Evolutionary conservation across 2,888 invertebrate species (phyloP), one percentile per base, ranked within the genome.

Genomic region (Acleris literana): DNA sequence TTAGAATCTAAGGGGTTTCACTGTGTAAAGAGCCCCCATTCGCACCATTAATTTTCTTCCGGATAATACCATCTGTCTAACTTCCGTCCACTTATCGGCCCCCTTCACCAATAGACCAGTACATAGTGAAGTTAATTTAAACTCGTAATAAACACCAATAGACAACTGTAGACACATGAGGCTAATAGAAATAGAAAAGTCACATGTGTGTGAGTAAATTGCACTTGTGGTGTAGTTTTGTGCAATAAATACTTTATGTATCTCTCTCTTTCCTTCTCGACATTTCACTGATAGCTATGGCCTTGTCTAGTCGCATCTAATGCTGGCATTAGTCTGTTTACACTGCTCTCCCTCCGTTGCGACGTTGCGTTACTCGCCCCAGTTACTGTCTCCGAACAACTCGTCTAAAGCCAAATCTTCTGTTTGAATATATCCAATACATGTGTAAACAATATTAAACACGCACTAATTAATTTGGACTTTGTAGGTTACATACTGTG

Each of bases 261-360:
- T 83, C 92, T 87, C 82, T 92, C 92, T 92, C 92, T 91, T 90
- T 92, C 91, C 84, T 84, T 86, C 92, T 88, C 91, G 87, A 90
- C 92, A 92, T 92, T 92, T 92, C 90, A 91, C 90, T 90, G 92
- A 92, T 92, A 92, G 90, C 87, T 90, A 83, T 87, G 90, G 92
- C 92, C 92, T 92, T 91, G 92, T 92, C 92, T 92, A 92, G 91
- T 92, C 90, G 90, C 92, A 92, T 92, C 92, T 92, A 92, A 92
- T 91, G 88, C 91, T 89, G 86, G 91, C 87, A 78, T 88, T 90
- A 90, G 92, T 85, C 77, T 76, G 87, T 92, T 92, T 83, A 85
- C 78, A 84, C 73, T 69, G 69, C 62, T 63, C 43, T 62, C 61
- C 55, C n/a, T 43, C 44, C 61, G 53, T 48, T 25, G 60, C 61